Percentiles rank a stretch among this genome's conserved stretches.
Conservation (phyloP, 2,113 vertebrate genomes). For the Macaca mulatta region DNA sequence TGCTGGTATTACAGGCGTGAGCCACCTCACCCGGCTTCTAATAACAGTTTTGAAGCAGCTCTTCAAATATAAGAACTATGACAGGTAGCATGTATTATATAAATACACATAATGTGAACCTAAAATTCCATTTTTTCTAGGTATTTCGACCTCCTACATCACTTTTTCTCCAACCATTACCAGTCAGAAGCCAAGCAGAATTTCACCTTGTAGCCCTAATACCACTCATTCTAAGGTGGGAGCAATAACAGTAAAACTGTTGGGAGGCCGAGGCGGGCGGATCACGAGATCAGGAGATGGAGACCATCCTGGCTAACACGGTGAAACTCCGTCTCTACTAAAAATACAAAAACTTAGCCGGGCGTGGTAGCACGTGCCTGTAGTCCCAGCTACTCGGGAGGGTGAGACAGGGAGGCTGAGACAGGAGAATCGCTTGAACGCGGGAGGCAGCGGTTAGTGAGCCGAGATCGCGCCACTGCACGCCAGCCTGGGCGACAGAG, state of each 20-base stretch:
- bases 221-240: conserved; percentile 34
- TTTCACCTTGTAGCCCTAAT: conserved; percentile 34
- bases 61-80: conserved; percentile 47
- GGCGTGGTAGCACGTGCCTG: too few relatives aligned
- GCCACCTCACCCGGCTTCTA: neutral
- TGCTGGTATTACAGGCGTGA: too few relatives aligned
- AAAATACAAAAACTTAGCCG: too few relatives aligned
- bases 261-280: neutral
- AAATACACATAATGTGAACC: conserved; percentile 51
- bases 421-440: too few relatives aligned
- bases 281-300: too few relatives aligned
- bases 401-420: too few relatives aligned
- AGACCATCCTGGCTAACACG: too few relatives aligned
- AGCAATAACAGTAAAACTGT: conserved; percentile 61
- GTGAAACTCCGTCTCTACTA: too few relatives aligned
- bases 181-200: conserved; percentile 48
- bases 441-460: too few relatives aligned
- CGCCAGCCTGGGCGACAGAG: too few relatives aligned
- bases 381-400: too few relatives aligned
- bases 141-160: neutral
- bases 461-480: too few relatives aligned
- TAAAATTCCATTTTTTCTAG: conserved; percentile 43
- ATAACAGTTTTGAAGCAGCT: conserved; percentile 47
- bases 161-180: conserved; percentile 29
- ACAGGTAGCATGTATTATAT: neutral